Evolutionary conservation across 1,140 invertebrate genomes (phyloP).

Genomic region (Drosophila trapezifrons): DNA sequence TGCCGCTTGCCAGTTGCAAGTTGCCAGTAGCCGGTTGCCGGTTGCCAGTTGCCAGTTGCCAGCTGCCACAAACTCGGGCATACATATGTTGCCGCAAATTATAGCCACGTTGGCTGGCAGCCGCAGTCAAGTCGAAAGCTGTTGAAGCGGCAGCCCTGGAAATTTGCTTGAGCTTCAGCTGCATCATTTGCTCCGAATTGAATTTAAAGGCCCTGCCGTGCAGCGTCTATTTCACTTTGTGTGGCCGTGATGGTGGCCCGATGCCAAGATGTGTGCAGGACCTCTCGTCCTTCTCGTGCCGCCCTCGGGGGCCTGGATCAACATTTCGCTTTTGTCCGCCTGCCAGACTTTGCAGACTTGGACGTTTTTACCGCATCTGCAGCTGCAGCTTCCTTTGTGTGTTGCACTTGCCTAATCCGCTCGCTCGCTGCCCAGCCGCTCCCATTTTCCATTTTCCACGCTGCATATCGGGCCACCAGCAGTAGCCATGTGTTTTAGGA

Average conservation of each 20-base stretch:
- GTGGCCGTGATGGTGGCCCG: slow-evolving; percentile 56
- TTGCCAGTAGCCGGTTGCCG: neutral
- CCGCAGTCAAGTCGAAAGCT: slow-evolving; percentile 67
- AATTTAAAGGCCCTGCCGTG: slow-evolving; percentile 62
- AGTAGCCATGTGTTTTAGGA: slow-evolving; percentile 58
- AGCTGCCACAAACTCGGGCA: slow-evolving; percentile 41
- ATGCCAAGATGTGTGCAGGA: slow-evolving; percentile 59
- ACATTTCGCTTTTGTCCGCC: slow-evolving; percentile 73
- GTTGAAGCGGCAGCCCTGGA: slow-evolving; percentile 63
- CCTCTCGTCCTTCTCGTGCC: neutral
- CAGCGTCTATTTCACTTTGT: slow-evolving; percentile 63
- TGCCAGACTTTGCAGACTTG: slow-evolving; percentile 47
- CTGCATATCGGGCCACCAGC: slow-evolving; percentile 60
- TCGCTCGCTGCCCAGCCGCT: slow-evolving; percentile 47
- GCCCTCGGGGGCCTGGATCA: slow-evolving; percentile 55
- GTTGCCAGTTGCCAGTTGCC: slow-evolving; percentile 28
- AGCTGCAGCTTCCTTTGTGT: slow-evolving; percentile 43
- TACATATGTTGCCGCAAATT: slow-evolving; percentile 54
- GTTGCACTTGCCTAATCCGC: slow-evolving; percentile 62
- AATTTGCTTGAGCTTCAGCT: slow-evolving; percentile 58
- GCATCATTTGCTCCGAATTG: slow-evolving; percentile 71
- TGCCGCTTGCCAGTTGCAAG: slow-evolving; percentile 3
- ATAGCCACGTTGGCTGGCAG: slow-evolving; percentile 56
- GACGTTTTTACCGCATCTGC: slow-evolving; percentile 47
- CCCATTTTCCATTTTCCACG: slow-evolving; percentile 71